Evolutionary conservation across 2,113 vertebrate species (phyloP).

Genomic region (Rana temporaria): DNA sequence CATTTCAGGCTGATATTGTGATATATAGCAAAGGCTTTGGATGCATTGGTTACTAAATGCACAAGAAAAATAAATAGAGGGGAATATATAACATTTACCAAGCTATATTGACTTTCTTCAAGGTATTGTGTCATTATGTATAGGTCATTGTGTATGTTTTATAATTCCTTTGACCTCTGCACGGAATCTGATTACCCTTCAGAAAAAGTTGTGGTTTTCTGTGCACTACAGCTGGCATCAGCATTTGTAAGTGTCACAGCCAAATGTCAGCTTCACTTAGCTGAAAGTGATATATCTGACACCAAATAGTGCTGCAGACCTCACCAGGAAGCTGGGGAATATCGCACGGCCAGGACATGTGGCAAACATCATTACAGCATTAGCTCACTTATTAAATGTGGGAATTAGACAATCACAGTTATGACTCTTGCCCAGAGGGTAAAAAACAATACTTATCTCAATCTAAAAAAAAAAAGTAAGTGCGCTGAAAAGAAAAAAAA

Average conservation of each 20-base stretch:
- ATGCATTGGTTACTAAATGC: too few relatives aligned
- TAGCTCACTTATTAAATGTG: conserved; percentile 14
- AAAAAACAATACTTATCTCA: not conserved
- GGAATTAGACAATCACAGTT: not conserved
- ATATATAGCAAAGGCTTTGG: too few relatives aligned
- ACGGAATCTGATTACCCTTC: conserved; percentile 10
- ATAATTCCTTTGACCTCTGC: conserved; percentile 30
- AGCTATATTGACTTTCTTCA: not conserved
- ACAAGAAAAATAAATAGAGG: not conserved
- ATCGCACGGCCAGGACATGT: conserved; percentile 12
- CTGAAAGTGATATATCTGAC: conserved; percentile 39
- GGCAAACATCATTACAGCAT: conserved; percentile 2
- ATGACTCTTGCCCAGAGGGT: not conserved
- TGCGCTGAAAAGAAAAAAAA: too few relatives aligned
- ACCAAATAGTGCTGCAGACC: conserved; percentile 21
- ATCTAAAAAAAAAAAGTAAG: too few relatives aligned
- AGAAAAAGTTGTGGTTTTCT: conserved; percentile 29
- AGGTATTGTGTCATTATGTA: not conserved
- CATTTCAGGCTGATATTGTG: too few relatives aligned
- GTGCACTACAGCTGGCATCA: not conserved
- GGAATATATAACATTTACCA: too few relatives aligned
- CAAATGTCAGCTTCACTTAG: conserved; percentile 29
- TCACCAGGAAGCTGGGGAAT: conserved; percentile 14
- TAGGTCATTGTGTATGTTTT: not conserved
- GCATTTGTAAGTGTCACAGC: not conserved